phyloP scores from a whole-genome alignment of 2,113 vertebrate species.

The Mugil cephalus region DNA sequence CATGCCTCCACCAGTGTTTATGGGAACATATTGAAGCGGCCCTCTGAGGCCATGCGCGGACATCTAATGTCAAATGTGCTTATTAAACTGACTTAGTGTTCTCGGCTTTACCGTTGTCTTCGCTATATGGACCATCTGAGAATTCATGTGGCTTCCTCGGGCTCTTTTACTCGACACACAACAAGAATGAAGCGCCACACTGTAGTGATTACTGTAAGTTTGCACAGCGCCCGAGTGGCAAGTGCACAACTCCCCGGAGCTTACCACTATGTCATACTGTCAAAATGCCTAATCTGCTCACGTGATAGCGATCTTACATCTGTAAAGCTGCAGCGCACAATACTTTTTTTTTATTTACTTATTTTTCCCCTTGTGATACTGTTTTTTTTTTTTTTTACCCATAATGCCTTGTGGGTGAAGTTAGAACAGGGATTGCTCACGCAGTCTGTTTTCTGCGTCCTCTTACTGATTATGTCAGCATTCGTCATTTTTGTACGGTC shows the following conservation, averaged over 20 bases:
- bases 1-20: conserved; percentile 70
- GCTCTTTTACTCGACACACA: conserved; percentile 39
- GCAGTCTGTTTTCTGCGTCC: conserved; percentile 3
- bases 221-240: conserved; percentile 45
- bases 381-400: conserved; percentile 13
- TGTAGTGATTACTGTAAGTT: conserved; percentile 65
- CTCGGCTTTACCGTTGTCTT: conserved; percentile 65
- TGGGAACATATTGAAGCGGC: conserved; percentile 69
- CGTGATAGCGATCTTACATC: conserved; percentile 60
- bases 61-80: conserved; percentile 83
- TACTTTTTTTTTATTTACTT: not conserved
- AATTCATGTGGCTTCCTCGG: conserved; percentile 61
- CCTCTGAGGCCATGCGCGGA: conserved; percentile 66
- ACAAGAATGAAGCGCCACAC: conserved; percentile 29
- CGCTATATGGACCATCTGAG: conserved; percentile 57
- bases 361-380: not conserved
- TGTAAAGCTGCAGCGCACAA: conserved; percentile 46
- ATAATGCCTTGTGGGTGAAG: conserved; percentile 33
- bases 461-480: not conserved
- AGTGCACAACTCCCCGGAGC: conserved; percentile 48
- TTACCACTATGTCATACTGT: conserved; percentile 51
- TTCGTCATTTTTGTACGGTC: conserved; percentile 12
- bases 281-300: conserved; percentile 57
- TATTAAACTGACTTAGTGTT: conserved; percentile 83
- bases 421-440: conserved; percentile 8